A percentile compares a stretch with the other conserved stretches of the same genome.
Conservation (phyloP, 2,797 vertebrate species). For the Microhierax caerulescens region DNA sequence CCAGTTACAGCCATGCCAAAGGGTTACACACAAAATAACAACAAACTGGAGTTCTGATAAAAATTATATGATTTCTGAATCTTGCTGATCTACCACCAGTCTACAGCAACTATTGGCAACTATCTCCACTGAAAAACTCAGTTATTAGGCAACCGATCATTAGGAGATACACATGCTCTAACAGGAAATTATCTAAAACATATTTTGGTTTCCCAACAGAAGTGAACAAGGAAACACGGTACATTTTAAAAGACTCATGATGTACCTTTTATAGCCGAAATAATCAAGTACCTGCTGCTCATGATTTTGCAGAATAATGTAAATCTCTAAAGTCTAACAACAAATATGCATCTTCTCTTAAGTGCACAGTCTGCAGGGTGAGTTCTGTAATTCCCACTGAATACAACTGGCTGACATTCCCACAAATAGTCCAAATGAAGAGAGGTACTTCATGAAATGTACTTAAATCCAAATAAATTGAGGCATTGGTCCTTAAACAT, state of each 20-base stretch:
- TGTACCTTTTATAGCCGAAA: neutral
- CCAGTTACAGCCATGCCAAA: accelerated
- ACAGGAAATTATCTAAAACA: neutral
- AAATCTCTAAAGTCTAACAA: neutral
- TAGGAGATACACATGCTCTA: neutral
- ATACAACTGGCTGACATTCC: neutral
- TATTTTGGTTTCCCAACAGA: neutral
- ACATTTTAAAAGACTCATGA: neutral
- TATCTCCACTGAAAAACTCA: neutral
- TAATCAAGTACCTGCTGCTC: neutral
- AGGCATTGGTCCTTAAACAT: neutral
- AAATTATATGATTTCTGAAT: neutral
- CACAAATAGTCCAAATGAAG: neutral
- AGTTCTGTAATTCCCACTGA: neutral
- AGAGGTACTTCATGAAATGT: neutral
- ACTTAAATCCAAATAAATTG: neutral
- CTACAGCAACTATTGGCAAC: neutral
- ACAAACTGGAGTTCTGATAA: neutral
- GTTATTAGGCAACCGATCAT: neutral
- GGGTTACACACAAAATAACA: accelerated
- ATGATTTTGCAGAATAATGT: neutral
- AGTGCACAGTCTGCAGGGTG: neutral
- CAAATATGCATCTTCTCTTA: neutral
- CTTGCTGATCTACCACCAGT: neutral
- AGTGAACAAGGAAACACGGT: neutral